Conservation (phyloP, 2,888 invertebrate genomes). For the Pycnomerus fuliginosus region DNA sequence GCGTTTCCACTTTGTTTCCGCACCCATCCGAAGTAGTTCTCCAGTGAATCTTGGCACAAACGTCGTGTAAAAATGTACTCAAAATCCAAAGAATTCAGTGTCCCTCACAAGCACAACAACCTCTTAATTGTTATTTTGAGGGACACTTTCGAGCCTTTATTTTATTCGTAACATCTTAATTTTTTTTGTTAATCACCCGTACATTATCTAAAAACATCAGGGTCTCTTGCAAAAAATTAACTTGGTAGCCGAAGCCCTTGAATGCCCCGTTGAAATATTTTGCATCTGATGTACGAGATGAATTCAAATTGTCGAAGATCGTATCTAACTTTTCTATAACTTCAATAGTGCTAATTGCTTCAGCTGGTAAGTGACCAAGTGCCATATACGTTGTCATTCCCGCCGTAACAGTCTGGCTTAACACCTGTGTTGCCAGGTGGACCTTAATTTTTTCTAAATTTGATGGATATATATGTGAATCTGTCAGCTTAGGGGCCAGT, state of each 20-base stretch:
- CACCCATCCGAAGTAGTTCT: conserved; percentile 30
- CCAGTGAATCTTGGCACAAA: conserved; percentile 29
- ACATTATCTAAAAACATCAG: background rate
- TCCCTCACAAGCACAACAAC: conserved; percentile 24
- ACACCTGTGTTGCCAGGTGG: conserved; percentile 19
- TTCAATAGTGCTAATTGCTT: conserved; percentile 1
- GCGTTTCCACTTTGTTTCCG: conserved; percentile 26
- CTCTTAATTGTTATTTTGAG: conserved; percentile 21
- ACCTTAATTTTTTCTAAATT: conserved; percentile 31
- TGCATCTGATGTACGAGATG: background rate
- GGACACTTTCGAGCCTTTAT: background rate
- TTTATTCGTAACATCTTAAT: background rate
- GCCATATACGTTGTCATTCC: background rate
- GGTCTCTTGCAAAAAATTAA: background rate
- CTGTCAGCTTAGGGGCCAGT: conserved; percentile 23
- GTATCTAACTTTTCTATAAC: conserved; percentile 12
- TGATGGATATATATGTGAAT: conserved; percentile 23
- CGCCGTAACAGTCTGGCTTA: background rate
- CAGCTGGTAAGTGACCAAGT: background rate
- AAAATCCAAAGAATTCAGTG: conserved; percentile 16
- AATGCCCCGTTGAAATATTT: background rate
- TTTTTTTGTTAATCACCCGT: background rate
- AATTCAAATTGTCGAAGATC: conserved; percentile 3
- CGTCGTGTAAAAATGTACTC: conserved; percentile 27
- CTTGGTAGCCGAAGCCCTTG: background rate